Percentiles rank a stretch among this genome's conserved stretches.
phyloP scores from a whole-genome alignment of 2,888 invertebrate genomes.

The Athalia cordata region DNA sequence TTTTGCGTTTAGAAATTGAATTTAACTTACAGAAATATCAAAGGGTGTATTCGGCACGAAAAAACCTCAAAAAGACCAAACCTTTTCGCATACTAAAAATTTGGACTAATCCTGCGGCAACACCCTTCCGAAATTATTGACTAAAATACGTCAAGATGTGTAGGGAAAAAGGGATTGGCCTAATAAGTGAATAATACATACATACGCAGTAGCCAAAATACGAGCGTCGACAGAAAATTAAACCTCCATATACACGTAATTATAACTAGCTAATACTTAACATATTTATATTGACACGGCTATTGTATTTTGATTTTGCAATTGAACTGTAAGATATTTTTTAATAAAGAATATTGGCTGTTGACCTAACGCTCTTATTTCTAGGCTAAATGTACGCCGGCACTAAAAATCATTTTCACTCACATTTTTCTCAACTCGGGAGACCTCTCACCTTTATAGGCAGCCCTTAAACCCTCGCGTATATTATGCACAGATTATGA shows the following conservation, averaged over 20 bases:
- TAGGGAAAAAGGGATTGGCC: not conserved
- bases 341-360: slow-evolving; percentile 65
- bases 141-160: slow-evolving; percentile 6
- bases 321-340: slow-evolving; percentile 66
- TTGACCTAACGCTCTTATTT: slow-evolving; percentile 29
- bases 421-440: slow-evolving; percentile 47
- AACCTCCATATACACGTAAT: slow-evolving; percentile 17
- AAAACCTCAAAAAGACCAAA: too few relatives aligned
- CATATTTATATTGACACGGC: slow-evolving; percentile 44
- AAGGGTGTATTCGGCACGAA: too few relatives aligned
- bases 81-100: too few relatives aligned
- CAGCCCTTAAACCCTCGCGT: too few relatives aligned
- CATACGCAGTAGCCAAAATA: not conserved
- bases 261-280: slow-evolving; percentile 37
- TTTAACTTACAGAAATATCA: too few relatives aligned
- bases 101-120: too few relatives aligned
- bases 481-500: not conserved
- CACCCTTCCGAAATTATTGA: not conserved
- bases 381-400: slow-evolving; percentile 23
- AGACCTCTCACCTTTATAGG: slow-evolving; percentile 25
- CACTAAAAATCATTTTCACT: slow-evolving; percentile 40
- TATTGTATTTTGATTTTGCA: slow-evolving; percentile 55
- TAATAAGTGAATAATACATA: too few relatives aligned
- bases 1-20: too few relatives aligned
- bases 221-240: slow-evolving; percentile 12